phyloP scores from a whole-genome alignment of 2,888 invertebrate species.

The Cabera pusaria region DNA sequence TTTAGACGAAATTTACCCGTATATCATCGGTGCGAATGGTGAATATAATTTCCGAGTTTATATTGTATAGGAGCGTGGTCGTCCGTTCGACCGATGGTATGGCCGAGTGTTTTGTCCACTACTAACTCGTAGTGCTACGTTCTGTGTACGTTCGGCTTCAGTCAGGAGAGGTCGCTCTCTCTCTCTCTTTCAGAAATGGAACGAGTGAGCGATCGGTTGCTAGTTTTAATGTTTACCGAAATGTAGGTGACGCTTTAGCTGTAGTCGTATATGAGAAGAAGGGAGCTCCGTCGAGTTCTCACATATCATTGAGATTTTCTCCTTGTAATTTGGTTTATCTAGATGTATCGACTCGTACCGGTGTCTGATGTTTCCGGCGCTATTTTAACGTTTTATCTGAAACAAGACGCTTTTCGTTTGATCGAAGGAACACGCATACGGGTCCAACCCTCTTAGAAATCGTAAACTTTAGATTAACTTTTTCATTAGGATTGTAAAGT shows the following conservation, averaged over 20 bases:
- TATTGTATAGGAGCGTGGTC: constrained; percentile 6
- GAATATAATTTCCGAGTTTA: constrained; percentile 7
- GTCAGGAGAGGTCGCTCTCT: too few species aligned
- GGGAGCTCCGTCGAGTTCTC: constrained; percentile 77
- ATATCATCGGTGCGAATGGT: constrained; percentile 20
- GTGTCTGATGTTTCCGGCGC: constrained; percentile 64
- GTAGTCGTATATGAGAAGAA: constrained; percentile 73
- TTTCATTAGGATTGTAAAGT: constrained; percentile 78
- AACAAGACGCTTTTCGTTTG: constrained; percentile 55
- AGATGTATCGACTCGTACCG: constrained; percentile 48
- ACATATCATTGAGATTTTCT: constrained; percentile 83
- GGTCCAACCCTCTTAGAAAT: constrained; percentile 81
- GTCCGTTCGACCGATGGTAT: constrained; percentile 19
- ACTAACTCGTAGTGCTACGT: constrained; percentile 17
- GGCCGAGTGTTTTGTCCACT: constrained; percentile 25
- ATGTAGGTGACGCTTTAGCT: constrained; percentile 77
- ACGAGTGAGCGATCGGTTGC: constrained; percentile 51
- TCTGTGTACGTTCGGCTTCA: constrained; percentile 18
- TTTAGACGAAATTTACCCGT: constrained; percentile 34
- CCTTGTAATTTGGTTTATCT: constrained; percentile 69
- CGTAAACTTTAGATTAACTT: constrained; percentile 77
- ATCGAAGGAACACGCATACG: constrained; percentile 76
- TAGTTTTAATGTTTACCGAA: constrained; percentile 68
- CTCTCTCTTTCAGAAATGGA: constrained; percentile 27
- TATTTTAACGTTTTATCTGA: constrained; percentile 58